phyloP scores from a whole-genome alignment of 2,888 invertebrate genomes.

The Limnephilus rhombicus region DNA sequence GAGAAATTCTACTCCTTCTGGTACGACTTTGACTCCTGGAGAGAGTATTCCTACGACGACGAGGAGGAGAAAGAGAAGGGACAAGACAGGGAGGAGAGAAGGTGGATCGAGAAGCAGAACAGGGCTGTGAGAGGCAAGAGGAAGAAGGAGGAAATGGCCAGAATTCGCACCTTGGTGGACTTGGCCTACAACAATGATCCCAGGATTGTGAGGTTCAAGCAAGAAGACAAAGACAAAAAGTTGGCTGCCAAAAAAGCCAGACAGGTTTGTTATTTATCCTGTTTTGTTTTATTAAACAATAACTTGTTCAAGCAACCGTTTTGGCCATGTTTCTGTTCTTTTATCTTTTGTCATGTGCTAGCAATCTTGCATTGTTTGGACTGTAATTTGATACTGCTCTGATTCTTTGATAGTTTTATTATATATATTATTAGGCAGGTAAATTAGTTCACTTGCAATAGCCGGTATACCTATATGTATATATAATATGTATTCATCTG shows the following conservation, averaged over 20 bases:
- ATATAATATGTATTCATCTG: not conserved
- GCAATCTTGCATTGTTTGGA: not conserved
- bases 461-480: no score
- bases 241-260: slow-evolving; percentile 92
- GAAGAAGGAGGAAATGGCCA: slow-evolving; percentile 97
- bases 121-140: slow-evolving; percentile 93
- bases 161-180: slow-evolving; percentile 94
- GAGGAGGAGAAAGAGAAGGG: slow-evolving; percentile 99
- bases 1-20: slow-evolving; percentile 98
- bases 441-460: not conserved
- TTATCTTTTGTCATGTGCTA: not conserved
- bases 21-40: slow-evolving; percentile 99
- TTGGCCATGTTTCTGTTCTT: not conserved
- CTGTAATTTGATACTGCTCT: not conserved
- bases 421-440: not conserved
- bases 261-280: slow-evolving; percentile 73
- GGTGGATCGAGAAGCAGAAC: slow-evolving; percentile 99
- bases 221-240: slow-evolving; percentile 95
- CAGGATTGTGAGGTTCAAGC: slow-evolving; percentile 93
- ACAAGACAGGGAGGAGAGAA: slow-evolving; percentile 95
- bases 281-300: not conserved
- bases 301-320: not conserved
- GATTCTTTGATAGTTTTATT: no score
- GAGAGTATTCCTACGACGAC: slow-evolving; percentile 98
- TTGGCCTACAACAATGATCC: slow-evolving; percentile 96